A percentile compares a stretch with the other conserved stretches of the same genome.
These are phyloP conservation scores for Drosophila neonasuta DNA, from an alignment of 2,888 invertebrate genomes.

Conservation along the genomic window DNA sequence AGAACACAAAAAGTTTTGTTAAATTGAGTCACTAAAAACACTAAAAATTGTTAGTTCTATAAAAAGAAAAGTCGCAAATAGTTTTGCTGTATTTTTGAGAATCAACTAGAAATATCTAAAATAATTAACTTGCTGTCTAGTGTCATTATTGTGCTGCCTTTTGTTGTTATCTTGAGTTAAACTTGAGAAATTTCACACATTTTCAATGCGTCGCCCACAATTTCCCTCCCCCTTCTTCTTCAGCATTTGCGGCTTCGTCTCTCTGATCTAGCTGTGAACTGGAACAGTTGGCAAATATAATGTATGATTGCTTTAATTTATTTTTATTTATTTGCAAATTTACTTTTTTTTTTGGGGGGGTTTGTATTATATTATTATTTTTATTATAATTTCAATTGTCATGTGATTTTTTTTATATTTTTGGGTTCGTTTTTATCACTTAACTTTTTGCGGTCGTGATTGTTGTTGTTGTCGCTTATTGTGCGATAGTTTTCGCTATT, in stretches of 20 bases:
- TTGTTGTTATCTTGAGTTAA: constrained; percentile 22
- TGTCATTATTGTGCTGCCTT: constrained; percentile 35
- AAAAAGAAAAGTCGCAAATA: no score
- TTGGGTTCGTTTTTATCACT: constrained; percentile 36
- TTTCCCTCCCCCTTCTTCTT: not conserved
- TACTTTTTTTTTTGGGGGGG: constrained; percentile 19
- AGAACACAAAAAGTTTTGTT: no score
- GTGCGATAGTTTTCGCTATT: constrained; percentile 6
- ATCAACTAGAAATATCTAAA: not conserved
- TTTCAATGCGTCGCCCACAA: constrained; percentile 34
- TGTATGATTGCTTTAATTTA: constrained; percentile 61
- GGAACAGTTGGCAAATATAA: constrained; percentile 60
- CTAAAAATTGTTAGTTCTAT: no score
- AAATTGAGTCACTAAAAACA: no score
- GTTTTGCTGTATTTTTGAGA: not conserved
- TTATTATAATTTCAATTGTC: constrained; percentile 58
- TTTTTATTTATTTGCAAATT: constrained; percentile 66
- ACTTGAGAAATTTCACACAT: constrained; percentile 72
- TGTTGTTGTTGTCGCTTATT: constrained; percentile 23
- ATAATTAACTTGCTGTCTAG: constrained; percentile 20
- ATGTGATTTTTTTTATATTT: constrained; percentile 44
- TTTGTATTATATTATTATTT: constrained; percentile 40
- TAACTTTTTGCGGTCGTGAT: constrained; percentile 21
- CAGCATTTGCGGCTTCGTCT: not conserved
- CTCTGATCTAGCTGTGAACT: constrained; percentile 50